Conservation (phyloP, 2,797 vertebrate genomes). For the Cynopterus sphinx region DNA sequence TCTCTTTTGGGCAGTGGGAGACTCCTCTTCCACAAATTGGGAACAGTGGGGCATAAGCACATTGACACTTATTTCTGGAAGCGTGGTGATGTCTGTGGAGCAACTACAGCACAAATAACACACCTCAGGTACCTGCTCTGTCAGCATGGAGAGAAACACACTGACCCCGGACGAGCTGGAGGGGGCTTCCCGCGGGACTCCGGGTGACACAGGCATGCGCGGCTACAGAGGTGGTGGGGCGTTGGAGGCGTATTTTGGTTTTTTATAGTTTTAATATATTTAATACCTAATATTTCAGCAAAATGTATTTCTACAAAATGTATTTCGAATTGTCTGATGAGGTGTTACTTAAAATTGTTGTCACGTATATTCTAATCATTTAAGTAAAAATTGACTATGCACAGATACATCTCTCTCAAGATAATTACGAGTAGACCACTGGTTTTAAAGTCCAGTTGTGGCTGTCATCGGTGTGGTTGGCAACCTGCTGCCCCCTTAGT, state of each 20-base stretch:
- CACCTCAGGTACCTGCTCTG: slow-evolving; percentile 79
- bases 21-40: slow-evolving; percentile 83
- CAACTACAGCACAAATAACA: slow-evolving; percentile 81
- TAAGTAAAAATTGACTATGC: slow-evolving; percentile 18
- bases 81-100: slow-evolving; percentile 82
- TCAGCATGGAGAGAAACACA: slow-evolving; percentile 62
- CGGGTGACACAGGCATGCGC: not conserved
- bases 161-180: slow-evolving; percentile 57
- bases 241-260: not conserved
- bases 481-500: not conserved
- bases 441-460: slow-evolving; percentile 23
- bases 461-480: not conserved
- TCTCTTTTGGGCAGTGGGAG: slow-evolving; percentile 81
- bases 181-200: slow-evolving; percentile 54
- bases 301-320: slow-evolving; percentile 33
- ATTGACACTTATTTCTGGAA: slow-evolving; percentile 83
- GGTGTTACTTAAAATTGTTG: slow-evolving; percentile 47
- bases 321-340: not conserved
- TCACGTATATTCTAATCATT: slow-evolving; percentile 29
- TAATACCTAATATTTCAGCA: slow-evolving; percentile 41
- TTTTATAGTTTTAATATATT: slow-evolving; percentile 31
- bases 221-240: not conserved
- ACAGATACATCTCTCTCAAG: slow-evolving; percentile 13
- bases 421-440: not conserved
- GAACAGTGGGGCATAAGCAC: slow-evolving; percentile 83